Percentiles rank a stretch among this genome's conserved stretches.
Evolutionary conservation across 2,797 vertebrate genomes (phyloP).

Genomic region (Tapera naevia): DNA sequence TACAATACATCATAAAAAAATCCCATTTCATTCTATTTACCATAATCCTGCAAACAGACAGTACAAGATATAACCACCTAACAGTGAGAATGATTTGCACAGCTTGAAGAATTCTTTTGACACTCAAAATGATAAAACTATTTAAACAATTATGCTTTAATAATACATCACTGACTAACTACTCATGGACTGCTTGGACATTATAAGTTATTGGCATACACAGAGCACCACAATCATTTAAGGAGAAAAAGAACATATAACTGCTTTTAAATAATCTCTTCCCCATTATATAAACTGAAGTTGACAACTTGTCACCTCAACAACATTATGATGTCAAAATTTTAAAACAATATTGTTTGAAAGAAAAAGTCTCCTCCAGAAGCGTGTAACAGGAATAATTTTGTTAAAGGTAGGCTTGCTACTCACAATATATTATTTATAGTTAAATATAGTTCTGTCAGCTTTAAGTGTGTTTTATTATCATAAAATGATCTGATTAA

Average conservation of each 20-base stretch:
- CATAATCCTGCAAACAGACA: not conserved
- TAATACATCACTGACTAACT: not conserved
- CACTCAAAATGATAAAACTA: not conserved
- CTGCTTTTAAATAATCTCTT: not conserved
- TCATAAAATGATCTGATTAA: not conserved
- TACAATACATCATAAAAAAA: not conserved
- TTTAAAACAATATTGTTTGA: not conserved
- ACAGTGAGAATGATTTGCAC: not conserved
- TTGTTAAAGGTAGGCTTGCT: not conserved
- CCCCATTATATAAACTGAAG: not conserved
- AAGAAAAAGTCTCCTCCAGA: not conserved
- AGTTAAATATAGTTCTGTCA: not conserved
- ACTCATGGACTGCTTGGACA: not conserved
- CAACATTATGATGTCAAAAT: not conserved
- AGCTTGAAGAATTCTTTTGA: constrained; percentile 10
- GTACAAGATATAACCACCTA: not conserved
- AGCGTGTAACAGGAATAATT: not conserved
- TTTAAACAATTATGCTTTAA: not conserved
- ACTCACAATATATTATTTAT: not conserved
- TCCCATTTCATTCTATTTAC: not conserved
- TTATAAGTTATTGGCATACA: not conserved
- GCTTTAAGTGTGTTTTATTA: not conserved
- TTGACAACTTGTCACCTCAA: not conserved
- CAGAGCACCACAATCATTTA: not conserved
- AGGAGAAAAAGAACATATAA: not conserved